Conservation (phyloP, 2,888 invertebrate species). For the Pandemis cinnamomeana region DNA sequence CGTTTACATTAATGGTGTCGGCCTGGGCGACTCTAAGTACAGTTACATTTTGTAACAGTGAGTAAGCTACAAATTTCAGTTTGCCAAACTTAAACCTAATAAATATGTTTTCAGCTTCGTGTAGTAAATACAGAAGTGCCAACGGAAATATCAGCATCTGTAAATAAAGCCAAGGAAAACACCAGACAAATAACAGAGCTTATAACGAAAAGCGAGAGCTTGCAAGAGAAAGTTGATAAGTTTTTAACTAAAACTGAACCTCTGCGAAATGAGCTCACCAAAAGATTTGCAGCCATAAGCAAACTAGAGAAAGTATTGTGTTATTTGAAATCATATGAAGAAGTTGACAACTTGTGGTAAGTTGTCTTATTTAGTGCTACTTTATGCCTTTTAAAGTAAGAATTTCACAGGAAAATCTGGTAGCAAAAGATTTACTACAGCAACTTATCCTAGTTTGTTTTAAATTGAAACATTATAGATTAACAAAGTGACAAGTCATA, state of each 20-base stretch:
- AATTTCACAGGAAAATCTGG: too few species aligned
- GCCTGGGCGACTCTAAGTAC: background rate
- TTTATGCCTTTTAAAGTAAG: too few species aligned
- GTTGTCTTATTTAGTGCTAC: background rate
- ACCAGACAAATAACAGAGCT: slow-evolving; percentile 78
- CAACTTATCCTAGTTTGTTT: too few species aligned
- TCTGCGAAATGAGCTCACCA: slow-evolving; percentile 75
- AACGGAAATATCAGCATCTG: slow-evolving; percentile 85
- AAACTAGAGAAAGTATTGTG: slow-evolving; percentile 85
- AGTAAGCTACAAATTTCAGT: background rate
- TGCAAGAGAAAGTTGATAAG: slow-evolving; percentile 68
- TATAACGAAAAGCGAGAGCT: slow-evolving; percentile 74
- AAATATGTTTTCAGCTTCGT: slow-evolving; percentile 80
- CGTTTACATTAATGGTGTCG: background rate
- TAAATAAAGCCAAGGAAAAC: slow-evolving; percentile 86
- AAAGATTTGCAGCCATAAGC: slow-evolving; percentile 73
- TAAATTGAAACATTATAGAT: too few species aligned
- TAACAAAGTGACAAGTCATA: too few species aligned
- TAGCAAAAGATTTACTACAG: too few species aligned
- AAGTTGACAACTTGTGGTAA: slow-evolving; percentile 89
- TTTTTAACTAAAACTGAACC: slow-evolving; percentile 72
- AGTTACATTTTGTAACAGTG: background rate
- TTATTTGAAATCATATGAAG: slow-evolving; percentile 88
- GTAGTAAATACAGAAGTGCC: slow-evolving; percentile 86
- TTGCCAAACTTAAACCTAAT: background rate